These are phyloP conservation scores for Sebastes reedi DNA, from an alignment of 2,797 vertebrate genomes.

Conservation along the genomic window DNA sequence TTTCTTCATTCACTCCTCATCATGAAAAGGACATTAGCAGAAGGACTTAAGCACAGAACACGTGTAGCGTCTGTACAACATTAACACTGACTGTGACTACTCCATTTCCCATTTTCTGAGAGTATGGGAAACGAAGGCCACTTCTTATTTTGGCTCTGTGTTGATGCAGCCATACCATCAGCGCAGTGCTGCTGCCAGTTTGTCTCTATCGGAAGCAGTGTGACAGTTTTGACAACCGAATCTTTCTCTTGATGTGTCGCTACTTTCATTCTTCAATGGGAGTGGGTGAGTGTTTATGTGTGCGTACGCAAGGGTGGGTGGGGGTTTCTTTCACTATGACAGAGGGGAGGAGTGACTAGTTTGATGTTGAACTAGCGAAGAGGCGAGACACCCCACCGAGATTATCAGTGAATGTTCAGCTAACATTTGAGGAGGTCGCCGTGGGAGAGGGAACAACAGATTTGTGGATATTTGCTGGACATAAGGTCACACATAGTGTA, in stretches of 20 bases:
- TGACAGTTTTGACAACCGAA: slow-evolving; percentile 65
- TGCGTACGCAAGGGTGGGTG: neutral
- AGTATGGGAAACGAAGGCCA: slow-evolving; percentile 7
- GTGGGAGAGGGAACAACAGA: slow-evolving; percentile 67
- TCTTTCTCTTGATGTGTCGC: slow-evolving; percentile 54
- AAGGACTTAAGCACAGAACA: neutral
- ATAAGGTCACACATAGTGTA: slow-evolving; percentile 69
- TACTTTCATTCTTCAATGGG: slow-evolving; percentile 48
- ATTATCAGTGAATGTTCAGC: slow-evolving; percentile 65
- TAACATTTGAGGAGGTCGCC: slow-evolving; percentile 65
- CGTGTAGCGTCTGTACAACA: slow-evolving; percentile 10
- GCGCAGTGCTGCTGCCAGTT: slow-evolving; percentile 23
- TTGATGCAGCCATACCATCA: slow-evolving; percentile 30
- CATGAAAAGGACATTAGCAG: slow-evolving; percentile 31
- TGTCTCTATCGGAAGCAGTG: slow-evolving; percentile 32
- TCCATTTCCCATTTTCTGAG: slow-evolving; percentile 2
- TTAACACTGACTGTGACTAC: slow-evolving; percentile 3
- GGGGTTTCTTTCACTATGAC: slow-evolving; percentile 34
- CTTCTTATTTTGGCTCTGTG: slow-evolving; percentile 25
- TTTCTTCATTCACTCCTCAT: slow-evolving; percentile 59
- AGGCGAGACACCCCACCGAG: slow-evolving; percentile 33
- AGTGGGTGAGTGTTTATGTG: slow-evolving; percentile 31
- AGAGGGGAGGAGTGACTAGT: slow-evolving; percentile 36
- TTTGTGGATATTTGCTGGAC: slow-evolving; percentile 70
- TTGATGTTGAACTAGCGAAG: slow-evolving; percentile 40